Conservation (phyloP, 2,797 vertebrate species). For the Acomys russatus region DNA sequence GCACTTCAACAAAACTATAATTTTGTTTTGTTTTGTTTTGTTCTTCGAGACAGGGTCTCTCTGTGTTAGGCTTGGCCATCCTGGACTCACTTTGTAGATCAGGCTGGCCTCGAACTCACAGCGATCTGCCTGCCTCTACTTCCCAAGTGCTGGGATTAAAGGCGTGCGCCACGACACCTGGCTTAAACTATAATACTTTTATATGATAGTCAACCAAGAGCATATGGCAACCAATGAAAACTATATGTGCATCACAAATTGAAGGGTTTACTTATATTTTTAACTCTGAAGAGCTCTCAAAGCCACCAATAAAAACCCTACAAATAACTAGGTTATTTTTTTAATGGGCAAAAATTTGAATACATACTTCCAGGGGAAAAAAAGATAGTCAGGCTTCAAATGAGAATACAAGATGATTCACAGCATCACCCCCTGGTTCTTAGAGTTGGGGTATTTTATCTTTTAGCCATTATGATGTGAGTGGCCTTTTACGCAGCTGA, state of each 20-base stretch:
- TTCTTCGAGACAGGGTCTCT: too few relatives aligned
- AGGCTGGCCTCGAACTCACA: too few relatives aligned
- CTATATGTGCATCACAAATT: not conserved
- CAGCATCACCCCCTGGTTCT: not conserved
- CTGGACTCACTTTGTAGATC: too few relatives aligned
- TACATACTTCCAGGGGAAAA: not conserved
- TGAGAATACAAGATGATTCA: not conserved
- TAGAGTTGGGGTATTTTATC: not conserved
- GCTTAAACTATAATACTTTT: not conserved
- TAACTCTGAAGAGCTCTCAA: conserved; percentile 30
- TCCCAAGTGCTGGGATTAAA: too few relatives aligned
- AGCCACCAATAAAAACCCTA: not conserved
- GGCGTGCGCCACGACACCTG: too few relatives aligned
- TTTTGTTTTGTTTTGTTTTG: too few relatives aligned
- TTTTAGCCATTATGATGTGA: not conserved
- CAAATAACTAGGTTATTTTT: not conserved
- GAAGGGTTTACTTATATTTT: not conserved
- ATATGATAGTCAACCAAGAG: not conserved
- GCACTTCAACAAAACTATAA: not conserved
- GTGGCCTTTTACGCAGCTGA: not conserved
- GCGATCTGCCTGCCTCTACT: too few relatives aligned
- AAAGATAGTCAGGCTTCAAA: not conserved
- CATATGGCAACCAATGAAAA: not conserved
- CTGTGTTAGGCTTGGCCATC: too few relatives aligned
- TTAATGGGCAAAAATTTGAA: conserved; percentile 24